A percentile compares a stretch with the other conserved stretches of the same genome.
Conservation (phyloP, 1,140 invertebrate species). For the Rhopalosiphum maidis region DNA sequence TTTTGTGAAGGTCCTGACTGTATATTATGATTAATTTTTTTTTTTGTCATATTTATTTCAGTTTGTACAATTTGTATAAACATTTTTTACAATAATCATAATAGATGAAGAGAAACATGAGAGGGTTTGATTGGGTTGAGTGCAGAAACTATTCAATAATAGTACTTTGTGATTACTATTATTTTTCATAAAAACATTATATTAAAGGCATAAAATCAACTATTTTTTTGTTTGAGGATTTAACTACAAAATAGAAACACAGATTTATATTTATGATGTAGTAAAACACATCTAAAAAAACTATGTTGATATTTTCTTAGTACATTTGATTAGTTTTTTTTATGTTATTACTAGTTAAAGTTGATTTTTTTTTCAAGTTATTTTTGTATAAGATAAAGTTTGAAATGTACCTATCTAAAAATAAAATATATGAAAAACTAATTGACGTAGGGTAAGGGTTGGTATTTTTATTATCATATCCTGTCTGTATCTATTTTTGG, state of each 20-base stretch:
- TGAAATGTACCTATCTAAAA: neutral
- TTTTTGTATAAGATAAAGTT: neutral
- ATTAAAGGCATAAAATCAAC: too few relatives aligned
- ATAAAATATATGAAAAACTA: neutral
- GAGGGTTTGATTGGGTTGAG: too few relatives aligned
- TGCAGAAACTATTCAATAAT: too few relatives aligned
- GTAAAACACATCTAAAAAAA: neutral
- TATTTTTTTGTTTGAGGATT: neutral
- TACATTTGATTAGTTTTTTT: neutral
- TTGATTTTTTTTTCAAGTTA: neutral
- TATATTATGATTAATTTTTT: too few relatives aligned
- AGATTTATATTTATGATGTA: neutral
- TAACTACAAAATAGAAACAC: neutral
- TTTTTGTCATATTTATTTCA: too few relatives aligned
- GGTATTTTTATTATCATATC: slow-evolving; percentile 14
- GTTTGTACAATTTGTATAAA: too few relatives aligned
- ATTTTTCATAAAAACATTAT: too few relatives aligned
- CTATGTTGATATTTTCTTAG: neutral
- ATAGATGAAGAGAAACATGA: too few relatives aligned
- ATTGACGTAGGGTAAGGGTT: neutral
- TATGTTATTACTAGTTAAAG: neutral
- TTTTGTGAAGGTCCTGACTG: too few relatives aligned
- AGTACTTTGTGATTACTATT: too few relatives aligned
- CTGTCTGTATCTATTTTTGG: slow-evolving; percentile 43
- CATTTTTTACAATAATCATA: too few relatives aligned